Evolutionary conservation across 2,113 vertebrate species (phyloP).

Genomic region (Neogale vison): DNA sequence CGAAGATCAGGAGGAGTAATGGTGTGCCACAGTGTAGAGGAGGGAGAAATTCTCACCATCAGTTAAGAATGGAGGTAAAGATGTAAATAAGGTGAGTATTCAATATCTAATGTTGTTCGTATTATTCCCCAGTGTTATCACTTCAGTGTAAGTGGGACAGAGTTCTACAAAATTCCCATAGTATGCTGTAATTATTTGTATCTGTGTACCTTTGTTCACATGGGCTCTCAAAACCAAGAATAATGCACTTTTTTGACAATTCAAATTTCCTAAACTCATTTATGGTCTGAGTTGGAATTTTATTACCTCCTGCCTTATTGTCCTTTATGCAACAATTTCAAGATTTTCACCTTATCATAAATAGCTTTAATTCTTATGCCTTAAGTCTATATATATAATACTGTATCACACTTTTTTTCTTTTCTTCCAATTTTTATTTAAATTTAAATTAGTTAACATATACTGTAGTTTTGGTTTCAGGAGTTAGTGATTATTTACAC

Average conservation of each 20-base stretch:
- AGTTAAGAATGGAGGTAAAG: neutral
- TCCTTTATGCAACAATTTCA: neutral
- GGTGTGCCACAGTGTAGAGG: neutral
- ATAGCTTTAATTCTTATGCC: neutral
- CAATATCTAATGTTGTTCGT: neutral
- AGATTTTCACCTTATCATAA: neutral
- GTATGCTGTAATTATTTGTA: neutral
- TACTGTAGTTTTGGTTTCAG: neutral
- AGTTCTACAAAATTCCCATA: neutral
- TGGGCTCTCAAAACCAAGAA: neutral
- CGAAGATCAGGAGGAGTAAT: neutral
- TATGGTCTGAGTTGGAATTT: neutral
- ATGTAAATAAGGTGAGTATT: neutral
- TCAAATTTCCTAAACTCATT: slow-evolving; percentile 16
- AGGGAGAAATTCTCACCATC: neutral
- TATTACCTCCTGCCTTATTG: neutral
- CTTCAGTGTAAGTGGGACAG: neutral
- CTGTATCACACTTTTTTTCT: neutral
- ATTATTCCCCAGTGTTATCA: neutral
- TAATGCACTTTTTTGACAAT: neutral
- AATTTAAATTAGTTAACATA: neutral
- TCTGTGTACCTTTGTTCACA: neutral
- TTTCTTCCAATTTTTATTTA: neutral
- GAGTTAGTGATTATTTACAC: neutral
- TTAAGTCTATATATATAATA: neutral